These are phyloP conservation scores for Spodoptera picta DNA, from an alignment of 2,888 invertebrate genomes.

Conservation along the genomic window DNA sequence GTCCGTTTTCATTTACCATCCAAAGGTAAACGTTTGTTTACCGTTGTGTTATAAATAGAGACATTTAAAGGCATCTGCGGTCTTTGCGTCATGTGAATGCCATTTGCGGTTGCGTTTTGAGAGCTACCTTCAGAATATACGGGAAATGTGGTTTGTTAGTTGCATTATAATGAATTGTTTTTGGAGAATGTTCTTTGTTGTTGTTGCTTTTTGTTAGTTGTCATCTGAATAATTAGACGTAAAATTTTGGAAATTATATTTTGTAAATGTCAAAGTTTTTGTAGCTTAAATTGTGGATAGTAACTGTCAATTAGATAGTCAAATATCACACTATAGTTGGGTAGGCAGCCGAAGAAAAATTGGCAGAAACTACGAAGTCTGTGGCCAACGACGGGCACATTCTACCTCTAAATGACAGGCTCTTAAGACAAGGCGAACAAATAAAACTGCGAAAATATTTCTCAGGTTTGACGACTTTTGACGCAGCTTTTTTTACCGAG, in stretches of 20 bases:
- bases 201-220: not conserved
- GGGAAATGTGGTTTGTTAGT: conserved; percentile 37
- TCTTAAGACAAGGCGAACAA: conserved; percentile 21
- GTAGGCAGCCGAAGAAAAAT: conserved; percentile 16
- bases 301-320: conserved; percentile 6
- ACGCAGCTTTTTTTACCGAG: not conserved
- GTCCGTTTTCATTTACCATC: conserved; percentile 56
- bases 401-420: conserved; percentile 23
- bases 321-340: conserved; percentile 1
- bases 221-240: no score
- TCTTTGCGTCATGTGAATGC: conserved; percentile 42
- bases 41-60: conserved; percentile 54
- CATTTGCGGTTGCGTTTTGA: conserved; percentile 41
- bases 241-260: no score
- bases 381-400: conserved; percentile 25
- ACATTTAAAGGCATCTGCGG: conserved; percentile 42
- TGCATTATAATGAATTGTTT: conserved; percentile 28
- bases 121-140: conserved; percentile 24
- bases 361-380: conserved; percentile 13
- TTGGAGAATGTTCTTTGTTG: not conserved
- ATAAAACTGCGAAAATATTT: conserved; percentile 37
- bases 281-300: not conserved
- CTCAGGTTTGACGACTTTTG: conserved; percentile 22
- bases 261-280: no score
- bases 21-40: conserved; percentile 53